Evolutionary conservation across 2,797 vertebrate species (phyloP).

Genomic region (Alfaro cultratus): DNA sequence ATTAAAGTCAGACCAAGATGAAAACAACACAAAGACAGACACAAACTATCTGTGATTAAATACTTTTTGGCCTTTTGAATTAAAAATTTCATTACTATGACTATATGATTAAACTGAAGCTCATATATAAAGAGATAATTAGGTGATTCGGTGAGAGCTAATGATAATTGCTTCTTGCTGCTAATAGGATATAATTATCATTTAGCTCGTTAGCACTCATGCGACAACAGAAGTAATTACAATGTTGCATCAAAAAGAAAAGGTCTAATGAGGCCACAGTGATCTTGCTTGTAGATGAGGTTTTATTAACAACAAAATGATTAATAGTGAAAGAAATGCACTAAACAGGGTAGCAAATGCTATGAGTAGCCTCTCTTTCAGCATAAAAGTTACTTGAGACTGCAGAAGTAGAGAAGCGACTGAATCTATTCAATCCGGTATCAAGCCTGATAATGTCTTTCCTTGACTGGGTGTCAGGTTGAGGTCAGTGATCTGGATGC

Average conservation of each 20-base stretch:
- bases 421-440: background rate
- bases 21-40: constrained; percentile 18
- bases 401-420: background rate
- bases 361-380: constrained; percentile 21
- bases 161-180: constrained; percentile 48
- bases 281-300: background rate
- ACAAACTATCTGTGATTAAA: background rate
- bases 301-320: constrained; percentile 38
- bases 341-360: constrained; percentile 19
- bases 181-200: constrained; percentile 48
- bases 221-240: constrained; percentile 40
- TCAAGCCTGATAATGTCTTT: background rate
- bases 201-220: constrained; percentile 29
- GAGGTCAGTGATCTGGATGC: background rate
- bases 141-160: constrained; percentile 24
- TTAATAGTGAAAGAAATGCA: constrained; percentile 13
- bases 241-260: constrained; percentile 10
- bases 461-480: background rate
- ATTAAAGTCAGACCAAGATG: constrained; percentile 40
- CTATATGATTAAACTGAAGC: constrained; percentile 2
- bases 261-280: constrained; percentile 17
- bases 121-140: constrained; percentile 19
- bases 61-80: background rate
- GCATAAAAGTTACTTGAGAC: constrained; percentile 9
- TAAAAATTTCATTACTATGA: constrained; percentile 20